A percentile compares a stretch with the other conserved stretches of the same genome.
These are phyloP conservation scores for Nyctalus aviator DNA, from an alignment of 2,797 vertebrate species.

Conservation along the genomic window DNA sequence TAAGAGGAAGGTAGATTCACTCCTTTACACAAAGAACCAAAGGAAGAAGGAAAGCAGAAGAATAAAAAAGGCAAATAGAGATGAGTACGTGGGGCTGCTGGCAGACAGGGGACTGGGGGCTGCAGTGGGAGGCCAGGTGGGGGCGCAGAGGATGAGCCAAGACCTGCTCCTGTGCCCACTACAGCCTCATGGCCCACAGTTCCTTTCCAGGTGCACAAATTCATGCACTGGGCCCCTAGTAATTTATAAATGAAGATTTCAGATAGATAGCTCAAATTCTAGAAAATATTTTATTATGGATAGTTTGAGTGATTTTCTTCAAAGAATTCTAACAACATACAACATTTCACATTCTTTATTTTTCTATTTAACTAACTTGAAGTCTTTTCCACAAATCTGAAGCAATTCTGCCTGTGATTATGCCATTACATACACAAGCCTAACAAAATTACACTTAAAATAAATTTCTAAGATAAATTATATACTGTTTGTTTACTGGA, in stretches of 20 bases:
- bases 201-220: too few relatives aligned
- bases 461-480: slow-evolving; percentile 1
- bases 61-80: slow-evolving; percentile 1
- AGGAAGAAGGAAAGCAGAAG: background rate
- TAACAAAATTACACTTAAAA: slow-evolving; percentile 7
- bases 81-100: background rate
- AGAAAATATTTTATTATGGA: slow-evolving; percentile 7
- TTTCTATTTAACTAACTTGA: background rate
- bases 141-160: too few relatives aligned
- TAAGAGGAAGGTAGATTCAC: slow-evolving; percentile 51
- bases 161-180: too few relatives aligned
- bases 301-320: slow-evolving; percentile 9
- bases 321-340: background rate
- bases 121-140: too few relatives aligned
- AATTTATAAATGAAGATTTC: slow-evolving; percentile 24
- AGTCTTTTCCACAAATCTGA: slow-evolving; percentile 43
- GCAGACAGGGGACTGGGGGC: too few relatives aligned
- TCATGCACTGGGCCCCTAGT: too few relatives aligned
- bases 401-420: slow-evolving; percentile 1
- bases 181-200: too few relatives aligned
- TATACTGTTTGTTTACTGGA: background rate
- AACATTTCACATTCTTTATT: background rate
- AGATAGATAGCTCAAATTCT: background rate
- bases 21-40: slow-evolving; percentile 37
- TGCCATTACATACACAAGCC: background rate